phyloP scores from a whole-genome alignment of 2,797 vertebrate genomes.

The Euphonia xanthogaster region DNA sequence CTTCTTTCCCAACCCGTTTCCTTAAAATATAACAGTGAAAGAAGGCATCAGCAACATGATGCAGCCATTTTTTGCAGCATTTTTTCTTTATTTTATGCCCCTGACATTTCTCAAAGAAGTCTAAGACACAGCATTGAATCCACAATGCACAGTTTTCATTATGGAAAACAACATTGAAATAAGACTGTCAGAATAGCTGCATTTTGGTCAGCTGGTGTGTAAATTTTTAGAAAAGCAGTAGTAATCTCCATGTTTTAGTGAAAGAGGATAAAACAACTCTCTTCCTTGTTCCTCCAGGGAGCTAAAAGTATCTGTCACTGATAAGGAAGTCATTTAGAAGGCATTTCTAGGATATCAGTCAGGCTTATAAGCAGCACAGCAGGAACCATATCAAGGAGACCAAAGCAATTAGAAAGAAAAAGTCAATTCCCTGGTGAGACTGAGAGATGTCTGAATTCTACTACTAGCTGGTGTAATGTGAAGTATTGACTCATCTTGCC shows the following conservation, averaged over 20 bases:
- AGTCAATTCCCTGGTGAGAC: slow-evolving; percentile 32
- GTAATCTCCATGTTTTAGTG: neutral
- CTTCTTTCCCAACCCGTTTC: neutral
- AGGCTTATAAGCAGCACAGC: slow-evolving; percentile 54
- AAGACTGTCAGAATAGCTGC: neutral
- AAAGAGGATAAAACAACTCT: slow-evolving; percentile 36
- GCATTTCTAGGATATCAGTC: slow-evolving; percentile 65
- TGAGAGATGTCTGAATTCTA: slow-evolving; percentile 23
- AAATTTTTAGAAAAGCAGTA: neutral
- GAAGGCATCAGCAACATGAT: neutral
- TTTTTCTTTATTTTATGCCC: neutral
- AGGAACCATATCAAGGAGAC: slow-evolving; percentile 54
- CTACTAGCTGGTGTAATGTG: neutral
- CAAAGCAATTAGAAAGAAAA: slow-evolving; percentile 62
- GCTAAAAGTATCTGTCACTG: slow-evolving; percentile 52
- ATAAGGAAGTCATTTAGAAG: slow-evolving; percentile 68
- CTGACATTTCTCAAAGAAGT: neutral
- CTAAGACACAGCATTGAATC: accelerated
- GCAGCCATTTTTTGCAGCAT: neutral
- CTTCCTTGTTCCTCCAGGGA: slow-evolving; percentile 37
- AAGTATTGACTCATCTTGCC: neutral
- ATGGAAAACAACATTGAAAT: neutral
- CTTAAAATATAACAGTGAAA: neutral
- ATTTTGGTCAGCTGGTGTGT: neutral
- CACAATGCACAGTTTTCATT: neutral